These are phyloP conservation scores for Drosophila watanabei DNA, from an alignment of 1,140 invertebrate species.

Conservation along the genomic window DNA sequence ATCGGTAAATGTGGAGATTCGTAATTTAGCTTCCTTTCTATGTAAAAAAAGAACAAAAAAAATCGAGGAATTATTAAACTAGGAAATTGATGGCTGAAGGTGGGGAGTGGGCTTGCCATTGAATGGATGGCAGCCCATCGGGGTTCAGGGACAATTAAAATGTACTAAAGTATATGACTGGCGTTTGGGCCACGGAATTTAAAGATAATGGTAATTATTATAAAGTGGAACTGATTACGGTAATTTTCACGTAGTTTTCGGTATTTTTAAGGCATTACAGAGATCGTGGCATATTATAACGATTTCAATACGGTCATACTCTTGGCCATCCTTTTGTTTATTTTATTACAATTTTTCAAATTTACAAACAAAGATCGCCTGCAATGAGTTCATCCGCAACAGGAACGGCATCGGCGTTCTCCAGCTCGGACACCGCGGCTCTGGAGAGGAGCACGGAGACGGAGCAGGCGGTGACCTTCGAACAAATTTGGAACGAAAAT, in stretches of 20 bases:
- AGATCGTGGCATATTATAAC: neutral
- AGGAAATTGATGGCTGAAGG: too few relatives aligned
- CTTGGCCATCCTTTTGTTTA: constrained; percentile 12
- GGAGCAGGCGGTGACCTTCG: constrained; percentile 44
- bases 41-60: too few relatives aligned
- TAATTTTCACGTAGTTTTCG: neutral
- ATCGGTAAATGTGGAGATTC: too few relatives aligned
- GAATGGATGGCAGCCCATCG: too few relatives aligned
- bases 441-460: constrained; percentile 68
- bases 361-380: constrained; percentile 11
- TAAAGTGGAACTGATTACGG: neutral
- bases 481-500: constrained; percentile 85
- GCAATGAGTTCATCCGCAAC: constrained; percentile 50
- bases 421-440: constrained; percentile 68
- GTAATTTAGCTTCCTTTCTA: too few relatives aligned
- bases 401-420: constrained; percentile 68
- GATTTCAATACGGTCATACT: constrained; percentile 9
- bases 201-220: too few relatives aligned
- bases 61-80: too few relatives aligned
- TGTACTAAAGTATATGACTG: too few relatives aligned
- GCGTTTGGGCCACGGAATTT: too few relatives aligned
- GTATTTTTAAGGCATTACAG: neutral
- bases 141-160: too few relatives aligned
- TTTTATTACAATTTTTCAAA: neutral
- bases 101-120: too few relatives aligned